Evolutionary conservation across 2,888 invertebrate genomes (phyloP).

Genomic region (Dioctria linearis): DNA sequence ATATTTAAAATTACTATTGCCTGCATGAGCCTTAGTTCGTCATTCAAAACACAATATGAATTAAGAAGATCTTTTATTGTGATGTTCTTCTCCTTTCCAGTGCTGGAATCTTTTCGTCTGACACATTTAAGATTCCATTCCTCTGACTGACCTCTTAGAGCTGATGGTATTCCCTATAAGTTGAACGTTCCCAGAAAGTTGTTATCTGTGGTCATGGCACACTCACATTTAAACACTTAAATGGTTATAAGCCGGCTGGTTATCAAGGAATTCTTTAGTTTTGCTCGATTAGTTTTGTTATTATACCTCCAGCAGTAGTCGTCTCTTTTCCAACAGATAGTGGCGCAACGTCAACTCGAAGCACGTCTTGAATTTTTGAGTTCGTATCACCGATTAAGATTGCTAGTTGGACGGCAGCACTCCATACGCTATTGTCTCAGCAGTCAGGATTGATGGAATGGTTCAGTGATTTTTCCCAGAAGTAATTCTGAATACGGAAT

Average conservation of each 20-base stretch:
- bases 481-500: slow-evolving; percentile 83
- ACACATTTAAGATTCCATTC: slow-evolving; percentile 92
- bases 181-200: slow-evolving; percentile 95
- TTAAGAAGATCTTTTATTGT: slow-evolving; percentile 77
- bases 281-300: slow-evolving; percentile 79
- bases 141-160: slow-evolving; percentile 84
- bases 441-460: slow-evolving; percentile 79
- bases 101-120: slow-evolving; percentile 79
- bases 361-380: slow-evolving; percentile 79
- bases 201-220: slow-evolving; percentile 93
- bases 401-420: slow-evolving; percentile 79
- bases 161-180: slow-evolving; percentile 92
- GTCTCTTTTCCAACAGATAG: slow-evolving; percentile 76
- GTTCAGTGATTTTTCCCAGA: slow-evolving; percentile 79
- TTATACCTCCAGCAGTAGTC: slow-evolving; percentile 75
- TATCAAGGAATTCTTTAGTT: slow-evolving; percentile 81
- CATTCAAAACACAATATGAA: too few species aligned
- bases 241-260: slow-evolving; percentile 81
- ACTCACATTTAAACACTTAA: slow-evolving; percentile 81
- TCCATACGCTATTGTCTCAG: slow-evolving; percentile 83
- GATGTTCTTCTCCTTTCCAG: slow-evolving; percentile 79
- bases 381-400: slow-evolving; percentile 78
- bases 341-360: slow-evolving; percentile 77
- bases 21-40: too few species aligned
- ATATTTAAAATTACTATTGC: too few species aligned